Evolutionary conservation across 1,140 invertebrate genomes (phyloP), one percentile per base, ranked within the genome.

Genomic region (Hylaeus volcanicus): DNA sequence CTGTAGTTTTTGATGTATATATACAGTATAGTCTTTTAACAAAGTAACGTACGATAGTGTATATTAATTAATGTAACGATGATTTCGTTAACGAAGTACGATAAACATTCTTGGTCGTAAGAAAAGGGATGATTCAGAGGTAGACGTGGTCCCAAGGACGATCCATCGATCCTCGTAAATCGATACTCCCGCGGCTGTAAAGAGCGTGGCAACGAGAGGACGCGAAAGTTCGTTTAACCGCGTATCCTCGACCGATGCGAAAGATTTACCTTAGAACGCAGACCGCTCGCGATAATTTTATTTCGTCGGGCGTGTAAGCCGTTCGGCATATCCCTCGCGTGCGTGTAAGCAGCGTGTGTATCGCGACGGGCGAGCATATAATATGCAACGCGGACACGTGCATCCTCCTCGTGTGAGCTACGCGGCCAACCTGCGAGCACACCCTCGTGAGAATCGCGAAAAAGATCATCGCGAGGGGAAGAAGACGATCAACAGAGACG

Each of bases 181-280:
- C 60, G 69, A 64, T 61, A 26, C n/a, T 39, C 51, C 41, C 58
- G 12, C 58, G 69, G 69, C 60, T 37, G 69, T 64, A 55, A 73
- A 73, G 69, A 64, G 60, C n/a, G 55, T 41, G 4, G 12, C 11
- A 51, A 61, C 55, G 65, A 60, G 39, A 61, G 12, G 43, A 43
- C 58, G 70, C 48, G 58, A 63, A 74, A 74, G 41, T 79, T 74
- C 43, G 77, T 55, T 79, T 65, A 73, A 43, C 77, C 26, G 26
- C 26, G 15, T 64, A 56, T 1, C 68, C 6, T n/a, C 15, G 12
- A 3, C 6, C 15, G 4, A 39, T 51, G 37, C n/a, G 12, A 56
- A 14, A 79, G 77, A 74, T 80, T 74, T 74, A 80, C 79, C 79
- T 61, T 80, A 80, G 79, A 74, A 74, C 79, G 73, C 45, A 60